A percentile compares a stretch with the other conserved stretches of the same genome.
phyloP scores from a whole-genome alignment of 2,797 vertebrate species.

The Brachymystax lenok region DNA sequence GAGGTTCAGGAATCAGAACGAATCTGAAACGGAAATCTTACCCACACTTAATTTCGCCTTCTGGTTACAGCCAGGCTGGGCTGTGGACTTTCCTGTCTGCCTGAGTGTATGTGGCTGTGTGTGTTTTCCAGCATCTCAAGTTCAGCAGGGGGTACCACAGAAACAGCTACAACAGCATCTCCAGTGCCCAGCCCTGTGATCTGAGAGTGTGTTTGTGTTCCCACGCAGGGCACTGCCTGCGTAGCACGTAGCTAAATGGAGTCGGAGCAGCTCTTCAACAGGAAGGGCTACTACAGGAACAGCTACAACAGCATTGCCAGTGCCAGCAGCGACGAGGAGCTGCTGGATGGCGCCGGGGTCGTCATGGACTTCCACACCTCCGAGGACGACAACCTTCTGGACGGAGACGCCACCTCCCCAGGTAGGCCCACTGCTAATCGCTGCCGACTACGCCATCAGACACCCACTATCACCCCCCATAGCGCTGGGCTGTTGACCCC shows the following conservation, averaged over 20 bases:
- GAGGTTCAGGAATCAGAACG: neutral
- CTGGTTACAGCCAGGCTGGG: neutral
- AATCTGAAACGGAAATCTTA: neutral
- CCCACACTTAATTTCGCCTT: neutral
- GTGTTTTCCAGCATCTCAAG: slow-evolving; percentile 16
- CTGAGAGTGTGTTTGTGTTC: slow-evolving; percentile 11
- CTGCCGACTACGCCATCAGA: neutral
- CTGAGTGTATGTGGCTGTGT: neutral
- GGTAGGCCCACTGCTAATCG: slow-evolving; percentile 75
- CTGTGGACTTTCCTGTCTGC: neutral
- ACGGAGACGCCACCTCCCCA: slow-evolving; percentile 90
- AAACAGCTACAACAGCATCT: slow-evolving; percentile 13
- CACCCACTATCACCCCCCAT: neutral
- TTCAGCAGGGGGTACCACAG: neutral
- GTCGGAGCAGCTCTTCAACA: slow-evolving; percentile 98
- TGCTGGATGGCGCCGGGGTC: slow-evolving; percentile 94
- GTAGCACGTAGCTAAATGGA: slow-evolving; percentile 91
- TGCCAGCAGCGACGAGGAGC: slow-evolving; percentile 97
- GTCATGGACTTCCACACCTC: slow-evolving; percentile 99
- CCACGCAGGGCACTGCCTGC: slow-evolving; percentile 69
- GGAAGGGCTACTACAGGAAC: slow-evolving; percentile 91
- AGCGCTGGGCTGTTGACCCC: neutral
- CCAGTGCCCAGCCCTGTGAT: slow-evolving; percentile 11
- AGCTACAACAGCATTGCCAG: slow-evolving; percentile 99
- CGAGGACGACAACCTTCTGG: slow-evolving; percentile 96